Evolutionary conservation across 2,888 invertebrate genomes (phyloP).

Genomic region (Hofmannophila pseudospretella): DNA sequence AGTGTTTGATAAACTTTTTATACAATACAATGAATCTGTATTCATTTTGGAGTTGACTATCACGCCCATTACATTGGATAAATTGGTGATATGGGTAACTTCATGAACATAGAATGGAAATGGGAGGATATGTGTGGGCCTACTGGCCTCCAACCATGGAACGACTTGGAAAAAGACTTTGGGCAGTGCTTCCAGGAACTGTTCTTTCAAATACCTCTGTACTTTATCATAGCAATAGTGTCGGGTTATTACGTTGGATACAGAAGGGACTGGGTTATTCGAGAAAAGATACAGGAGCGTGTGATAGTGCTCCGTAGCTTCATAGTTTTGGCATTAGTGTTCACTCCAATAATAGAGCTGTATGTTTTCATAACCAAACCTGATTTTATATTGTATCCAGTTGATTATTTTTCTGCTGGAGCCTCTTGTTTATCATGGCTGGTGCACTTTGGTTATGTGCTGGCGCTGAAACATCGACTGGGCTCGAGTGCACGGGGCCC

Average conservation of each 20-base stretch:
- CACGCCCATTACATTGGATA: too few species aligned
- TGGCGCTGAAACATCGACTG: constrained; percentile 81
- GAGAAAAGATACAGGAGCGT: constrained; percentile 80
- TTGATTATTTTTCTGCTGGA: constrained; percentile 84
- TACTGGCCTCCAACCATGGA: constrained; percentile 84
- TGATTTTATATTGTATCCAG: constrained; percentile 72
- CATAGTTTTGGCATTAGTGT: constrained; percentile 79
- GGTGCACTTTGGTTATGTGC: constrained; percentile 86
- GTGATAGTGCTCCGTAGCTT: constrained; percentile 82
- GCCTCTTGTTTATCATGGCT: constrained; percentile 88
- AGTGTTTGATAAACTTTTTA: too few species aligned
- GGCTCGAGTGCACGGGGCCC: constrained; percentile 86
- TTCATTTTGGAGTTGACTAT: too few species aligned
- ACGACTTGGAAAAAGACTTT: constrained; percentile 83
- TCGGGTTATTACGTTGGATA: constrained; percentile 91
- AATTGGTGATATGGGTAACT: constrained; percentile 26
- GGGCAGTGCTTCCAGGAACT: constrained; percentile 92
- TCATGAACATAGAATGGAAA: constrained; percentile 73
- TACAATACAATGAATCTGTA: too few species aligned
- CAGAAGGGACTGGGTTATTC: constrained; percentile 78
- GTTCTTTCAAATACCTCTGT: constrained; percentile 86
- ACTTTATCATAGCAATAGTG: constrained; percentile 83
- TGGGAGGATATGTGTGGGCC: constrained; percentile 88
- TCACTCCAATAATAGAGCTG: constrained; percentile 83
- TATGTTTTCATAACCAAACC: constrained; percentile 79